Evolutionary conservation across 2,113 vertebrate genomes (phyloP).

Genomic region (Limnothrissa miodon): DNA sequence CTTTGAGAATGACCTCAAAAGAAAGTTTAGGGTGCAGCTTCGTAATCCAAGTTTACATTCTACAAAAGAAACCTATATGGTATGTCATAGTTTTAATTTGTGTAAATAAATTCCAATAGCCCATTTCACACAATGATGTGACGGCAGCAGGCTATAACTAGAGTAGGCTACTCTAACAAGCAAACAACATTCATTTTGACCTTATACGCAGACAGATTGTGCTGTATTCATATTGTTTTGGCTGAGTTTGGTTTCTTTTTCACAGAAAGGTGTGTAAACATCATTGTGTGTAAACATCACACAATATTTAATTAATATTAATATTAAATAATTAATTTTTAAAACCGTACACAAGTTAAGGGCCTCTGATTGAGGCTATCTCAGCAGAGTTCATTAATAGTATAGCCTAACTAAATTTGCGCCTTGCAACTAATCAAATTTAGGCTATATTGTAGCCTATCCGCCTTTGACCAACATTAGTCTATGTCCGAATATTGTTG

Average conservation of each 20-base stretch:
- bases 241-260: too few species aligned
- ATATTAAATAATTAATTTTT: too few species aligned
- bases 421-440: not conserved
- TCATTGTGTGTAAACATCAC: too few species aligned
- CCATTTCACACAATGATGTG: not conserved
- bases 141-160: too few species aligned
- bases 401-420: not conserved
- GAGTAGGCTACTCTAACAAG: too few species aligned
- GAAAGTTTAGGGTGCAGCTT: not conserved
- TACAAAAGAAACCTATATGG: not conserved
- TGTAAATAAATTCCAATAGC: not conserved
- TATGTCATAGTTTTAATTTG: not conserved
- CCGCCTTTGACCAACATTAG: not conserved
- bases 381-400: not conserved
- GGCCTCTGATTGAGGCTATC: not conserved
- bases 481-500: not conserved
- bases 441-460: not conserved
- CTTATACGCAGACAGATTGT: too few species aligned
- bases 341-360: not conserved
- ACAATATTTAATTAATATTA: too few species aligned
- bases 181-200: too few species aligned
- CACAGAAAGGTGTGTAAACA: too few species aligned
- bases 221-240: too few species aligned
- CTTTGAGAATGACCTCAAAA: not conserved
- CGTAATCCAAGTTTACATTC: not conserved